Evolutionary conservation across 2,113 vertebrate species (phyloP).

Genomic region (Sebastes schlegelii): DNA sequence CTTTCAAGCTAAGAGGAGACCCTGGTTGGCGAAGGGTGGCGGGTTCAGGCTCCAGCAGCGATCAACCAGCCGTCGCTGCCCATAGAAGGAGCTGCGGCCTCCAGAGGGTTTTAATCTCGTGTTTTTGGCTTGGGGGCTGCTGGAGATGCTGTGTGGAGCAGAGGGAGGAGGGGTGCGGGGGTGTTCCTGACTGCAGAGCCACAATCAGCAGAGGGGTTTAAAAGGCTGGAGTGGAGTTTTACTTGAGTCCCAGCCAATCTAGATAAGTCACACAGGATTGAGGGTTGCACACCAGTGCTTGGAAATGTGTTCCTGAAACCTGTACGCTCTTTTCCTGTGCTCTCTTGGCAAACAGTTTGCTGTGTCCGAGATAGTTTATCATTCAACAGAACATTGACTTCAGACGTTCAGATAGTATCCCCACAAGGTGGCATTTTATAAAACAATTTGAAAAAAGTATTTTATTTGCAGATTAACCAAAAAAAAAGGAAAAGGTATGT

Average conservation of each 20-base stretch:
- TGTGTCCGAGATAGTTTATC: not conserved
- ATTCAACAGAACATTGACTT: no score
- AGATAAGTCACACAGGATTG: conserved; percentile 65
- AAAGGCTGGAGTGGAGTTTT: conserved; percentile 34
- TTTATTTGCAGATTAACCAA: no score
- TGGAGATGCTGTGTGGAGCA: conserved; percentile 33
- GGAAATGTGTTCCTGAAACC: conserved; percentile 39
- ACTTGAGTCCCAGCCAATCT: conserved; percentile 72
- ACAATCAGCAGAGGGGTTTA: conserved; percentile 53
- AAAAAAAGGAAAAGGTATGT: no score
- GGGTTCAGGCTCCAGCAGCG: conserved; percentile 59
- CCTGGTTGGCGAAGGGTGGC: conserved; percentile 41
- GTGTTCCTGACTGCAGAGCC: conserved; percentile 45
- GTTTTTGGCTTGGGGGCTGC: conserved; percentile 44
- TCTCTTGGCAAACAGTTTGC: not conserved
- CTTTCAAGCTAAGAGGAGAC: conserved; percentile 13
- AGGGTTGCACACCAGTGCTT: conserved; percentile 40
- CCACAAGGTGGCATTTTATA: no score
- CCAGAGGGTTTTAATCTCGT: conserved; percentile 64
- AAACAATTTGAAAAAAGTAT: no score
- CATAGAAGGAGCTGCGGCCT: conserved; percentile 71
- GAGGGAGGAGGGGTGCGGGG: conserved; percentile 20
- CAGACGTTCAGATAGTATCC: no score
- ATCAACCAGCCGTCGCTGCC: conserved; percentile 53
- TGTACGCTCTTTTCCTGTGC: not conserved